Base-by-base conservation (phyloP, 2,888 invertebrate genomes). In the Drosophila suboccidentalis region DNA sequence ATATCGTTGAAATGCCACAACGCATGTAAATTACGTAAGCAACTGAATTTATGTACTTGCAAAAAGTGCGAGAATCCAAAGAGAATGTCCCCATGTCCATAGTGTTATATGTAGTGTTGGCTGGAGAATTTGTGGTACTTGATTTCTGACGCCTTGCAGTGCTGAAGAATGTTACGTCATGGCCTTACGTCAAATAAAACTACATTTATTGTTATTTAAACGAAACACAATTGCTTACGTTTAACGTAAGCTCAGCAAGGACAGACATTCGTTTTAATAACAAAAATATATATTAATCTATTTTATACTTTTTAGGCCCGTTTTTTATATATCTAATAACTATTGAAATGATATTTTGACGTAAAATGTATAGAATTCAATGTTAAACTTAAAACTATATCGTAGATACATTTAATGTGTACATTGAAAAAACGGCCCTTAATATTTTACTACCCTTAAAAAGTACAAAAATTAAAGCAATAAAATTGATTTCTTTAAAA, bases 11-110 rank as follows among this genome's bases (percentile, higher is more conserved):
- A 68, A 69, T 72, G 64, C 61, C 62, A 49, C 66, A 69, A 69
- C 75, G 71, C 85, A 82, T 82, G 81, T 82, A 82, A 82, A 82
- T 82, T 66, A 76, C 82, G 71, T 68, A 82, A 22, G 4, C 4
- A 44, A 29, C 36, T 50, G 55, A 64, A 84, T 82, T 81, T 84
- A 82, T 82, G 49, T 64, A 79, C 79, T 77, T 44, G 58, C 26
- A 71, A 53, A 53, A 49, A 58, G 64, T 15, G 22, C 62, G 8
- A 38, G 34, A 26, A 61, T 61, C 11, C 15, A 36, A 3, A 3
- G 22, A 26, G 46, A 57, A 53, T 41, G 22, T 38, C 22, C n/a
- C 4, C 22, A 22, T 47, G 36, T 13, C 50, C 36, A 36, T 9
- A 6, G 32, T 32, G 49, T 32, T 32, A 19, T n/a, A n/a, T n/a